phyloP scores from a whole-genome alignment of 2,888 invertebrate genomes.

The Creontiades dilutus region DNA sequence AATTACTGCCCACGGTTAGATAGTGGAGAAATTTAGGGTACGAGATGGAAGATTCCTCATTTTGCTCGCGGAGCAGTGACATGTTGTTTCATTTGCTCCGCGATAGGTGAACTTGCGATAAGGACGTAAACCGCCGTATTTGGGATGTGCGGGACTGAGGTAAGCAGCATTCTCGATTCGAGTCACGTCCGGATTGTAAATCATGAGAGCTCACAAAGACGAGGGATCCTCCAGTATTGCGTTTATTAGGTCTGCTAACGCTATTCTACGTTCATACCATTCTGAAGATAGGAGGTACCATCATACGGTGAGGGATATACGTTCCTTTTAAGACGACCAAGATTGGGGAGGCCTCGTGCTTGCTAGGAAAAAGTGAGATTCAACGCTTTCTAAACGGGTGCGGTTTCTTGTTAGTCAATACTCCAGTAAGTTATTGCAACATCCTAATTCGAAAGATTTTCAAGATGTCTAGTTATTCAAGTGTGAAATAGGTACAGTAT shows the following conservation, averaged over 20 bases:
- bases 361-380: too few relatives aligned
- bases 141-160: not conserved
- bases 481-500: too few relatives aligned
- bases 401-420: too few relatives aligned
- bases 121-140: conserved; percentile 24
- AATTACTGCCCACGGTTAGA: too few relatives aligned
- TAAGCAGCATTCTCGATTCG: not conserved
- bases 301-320: too few relatives aligned
- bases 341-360: too few relatives aligned
- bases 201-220: not conserved
- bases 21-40: too few relatives aligned
- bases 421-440: too few relatives aligned
- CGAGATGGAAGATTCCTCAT: not conserved
- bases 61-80: not conserved
- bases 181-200: conserved; percentile 3
- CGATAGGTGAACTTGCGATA: conserved; percentile 32
- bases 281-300: not conserved
- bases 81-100: not conserved
- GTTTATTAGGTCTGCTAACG: conserved; percentile 11
- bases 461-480: too few relatives aligned
- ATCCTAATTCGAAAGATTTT: too few relatives aligned
- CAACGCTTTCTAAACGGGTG: too few relatives aligned
- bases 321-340: too few relatives aligned
- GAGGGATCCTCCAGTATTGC: not conserved
- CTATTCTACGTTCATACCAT: not conserved